Percentiles rank a stretch among this genome's conserved stretches.
Conservation (phyloP, 2,113 vertebrate genomes). For the Polypterus senegalus region DNA sequence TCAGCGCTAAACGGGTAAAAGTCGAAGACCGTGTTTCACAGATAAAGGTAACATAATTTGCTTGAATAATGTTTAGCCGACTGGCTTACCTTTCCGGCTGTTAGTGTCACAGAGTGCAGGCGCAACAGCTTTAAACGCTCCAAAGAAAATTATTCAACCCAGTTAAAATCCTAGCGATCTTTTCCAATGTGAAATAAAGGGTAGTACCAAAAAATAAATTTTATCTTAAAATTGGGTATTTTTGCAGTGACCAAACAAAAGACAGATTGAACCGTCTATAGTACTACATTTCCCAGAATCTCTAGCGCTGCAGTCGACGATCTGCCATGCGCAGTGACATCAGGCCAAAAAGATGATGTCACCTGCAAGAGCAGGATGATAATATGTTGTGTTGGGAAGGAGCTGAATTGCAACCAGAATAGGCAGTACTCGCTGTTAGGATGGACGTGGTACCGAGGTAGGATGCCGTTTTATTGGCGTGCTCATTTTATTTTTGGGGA, state of each 20-base stretch:
- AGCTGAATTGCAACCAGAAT: slow-evolving; percentile 36
- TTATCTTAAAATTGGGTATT: no score
- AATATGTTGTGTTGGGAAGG: slow-evolving; percentile 41
- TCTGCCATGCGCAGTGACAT: slow-evolving; percentile 36
- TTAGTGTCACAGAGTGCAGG: no score
- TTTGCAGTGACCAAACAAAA: background rate
- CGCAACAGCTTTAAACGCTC: no score
- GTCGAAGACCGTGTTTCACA: no score
- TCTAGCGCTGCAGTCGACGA: background rate
- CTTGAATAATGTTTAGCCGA: no score
- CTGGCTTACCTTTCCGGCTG: no score
- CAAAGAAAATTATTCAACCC: no score
- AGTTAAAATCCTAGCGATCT: no score
- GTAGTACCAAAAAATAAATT: no score
- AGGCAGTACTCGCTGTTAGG: slow-evolving; percentile 29
- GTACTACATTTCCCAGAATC: slow-evolving; percentile 37
- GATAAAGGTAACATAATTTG: no score
- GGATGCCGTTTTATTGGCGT: slow-evolving; percentile 19
- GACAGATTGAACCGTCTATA: rapidly evolving
- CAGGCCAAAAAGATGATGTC: slow-evolving; percentile 50
- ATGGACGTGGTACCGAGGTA: slow-evolving; percentile 48
- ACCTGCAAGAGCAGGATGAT: slow-evolving; percentile 43
- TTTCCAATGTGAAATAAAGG: no score
- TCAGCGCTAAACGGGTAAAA: no score
- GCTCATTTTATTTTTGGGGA: slow-evolving; percentile 11